phyloP scores from a whole-genome alignment of 2,888 invertebrate species.

The Drepana falcataria region DNA sequence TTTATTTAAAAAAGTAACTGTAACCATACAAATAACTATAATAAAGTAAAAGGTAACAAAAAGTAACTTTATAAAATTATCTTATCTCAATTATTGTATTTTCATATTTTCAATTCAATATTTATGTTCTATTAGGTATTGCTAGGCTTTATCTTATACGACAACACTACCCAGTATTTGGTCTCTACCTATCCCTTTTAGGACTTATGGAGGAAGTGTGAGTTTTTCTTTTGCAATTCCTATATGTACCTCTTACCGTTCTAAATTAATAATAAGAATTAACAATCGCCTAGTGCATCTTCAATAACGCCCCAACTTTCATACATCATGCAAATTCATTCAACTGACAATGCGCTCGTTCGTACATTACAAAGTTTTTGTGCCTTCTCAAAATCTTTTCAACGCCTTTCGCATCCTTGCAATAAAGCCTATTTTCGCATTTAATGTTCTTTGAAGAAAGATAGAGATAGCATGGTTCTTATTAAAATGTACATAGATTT shows the following conservation, averaged over 20 bases:
- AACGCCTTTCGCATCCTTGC: constrained; percentile 5
- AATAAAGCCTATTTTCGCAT: constrained; percentile 18
- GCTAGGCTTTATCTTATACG: too few species aligned
- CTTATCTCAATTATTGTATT: too few species aligned
- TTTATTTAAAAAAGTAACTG: too few species aligned
- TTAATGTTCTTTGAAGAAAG: constrained; percentile 1
- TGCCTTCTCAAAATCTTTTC: constrained; percentile 4
- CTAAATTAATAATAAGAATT: constrained; percentile 14
- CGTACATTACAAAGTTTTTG: constrained; percentile 33
- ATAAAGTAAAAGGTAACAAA: too few species aligned
- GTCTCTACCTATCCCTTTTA: too few species aligned
- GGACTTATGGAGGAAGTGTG: too few species aligned
- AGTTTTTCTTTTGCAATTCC: too few species aligned
- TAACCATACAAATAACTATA: too few species aligned
- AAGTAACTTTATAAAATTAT: too few species aligned
- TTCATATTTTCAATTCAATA: too few species aligned
- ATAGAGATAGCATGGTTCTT: constrained; percentile 36
- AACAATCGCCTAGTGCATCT: constrained; percentile 54
- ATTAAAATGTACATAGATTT: constrained; percentile 61
- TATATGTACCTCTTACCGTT: not conserved
- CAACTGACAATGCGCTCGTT: constrained; percentile 71
- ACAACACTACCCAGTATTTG: too few species aligned
- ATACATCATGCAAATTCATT: constrained; percentile 72
- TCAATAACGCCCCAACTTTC: constrained; percentile 61
- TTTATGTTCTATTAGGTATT: too few species aligned